Conservation (phyloP, 2,888 invertebrate species). For the Meteorus cinctellus region DNA sequence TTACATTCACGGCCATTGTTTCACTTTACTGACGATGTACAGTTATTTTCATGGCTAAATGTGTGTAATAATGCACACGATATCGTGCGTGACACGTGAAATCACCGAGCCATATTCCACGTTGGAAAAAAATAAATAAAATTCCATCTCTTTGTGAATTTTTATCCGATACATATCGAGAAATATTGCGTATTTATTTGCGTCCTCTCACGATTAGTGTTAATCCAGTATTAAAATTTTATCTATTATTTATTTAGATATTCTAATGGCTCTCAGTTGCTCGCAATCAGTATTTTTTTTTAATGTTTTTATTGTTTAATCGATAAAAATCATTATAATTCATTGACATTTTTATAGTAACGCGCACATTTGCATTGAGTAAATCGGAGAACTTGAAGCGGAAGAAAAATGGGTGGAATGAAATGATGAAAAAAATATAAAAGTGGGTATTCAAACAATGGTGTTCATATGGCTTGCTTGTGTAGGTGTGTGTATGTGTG, state of each 20-base stretch:
- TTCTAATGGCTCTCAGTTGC: neutral
- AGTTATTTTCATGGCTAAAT: slow-evolving; percentile 45
- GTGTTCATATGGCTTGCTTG: neutral
- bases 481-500: neutral
- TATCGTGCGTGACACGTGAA: slow-evolving; percentile 36
- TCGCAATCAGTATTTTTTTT: neutral
- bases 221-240: slow-evolving; percentile 25
- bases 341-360: slow-evolving; percentile 18
- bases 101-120: slow-evolving; percentile 45
- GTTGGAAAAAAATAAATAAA: slow-evolving; percentile 21
- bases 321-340: slow-evolving; percentile 31
- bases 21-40: slow-evolving; percentile 45
- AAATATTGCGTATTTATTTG: slow-evolving; percentile 28
- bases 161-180: slow-evolving; percentile 3
- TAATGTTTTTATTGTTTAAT: neutral
- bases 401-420: slow-evolving; percentile 6
- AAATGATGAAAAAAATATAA: slow-evolving; percentile 20
- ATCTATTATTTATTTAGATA: neutral
- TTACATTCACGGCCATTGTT: neutral
- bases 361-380: neutral
- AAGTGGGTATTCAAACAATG: slow-evolving; percentile 43
- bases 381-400: neutral
- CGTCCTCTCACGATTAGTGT: neutral
- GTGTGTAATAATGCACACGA: slow-evolving; percentile 28
- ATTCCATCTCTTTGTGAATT: neutral